Conservation (phyloP, 2,888 invertebrate species). For the Hemaris fuciformis region DNA sequence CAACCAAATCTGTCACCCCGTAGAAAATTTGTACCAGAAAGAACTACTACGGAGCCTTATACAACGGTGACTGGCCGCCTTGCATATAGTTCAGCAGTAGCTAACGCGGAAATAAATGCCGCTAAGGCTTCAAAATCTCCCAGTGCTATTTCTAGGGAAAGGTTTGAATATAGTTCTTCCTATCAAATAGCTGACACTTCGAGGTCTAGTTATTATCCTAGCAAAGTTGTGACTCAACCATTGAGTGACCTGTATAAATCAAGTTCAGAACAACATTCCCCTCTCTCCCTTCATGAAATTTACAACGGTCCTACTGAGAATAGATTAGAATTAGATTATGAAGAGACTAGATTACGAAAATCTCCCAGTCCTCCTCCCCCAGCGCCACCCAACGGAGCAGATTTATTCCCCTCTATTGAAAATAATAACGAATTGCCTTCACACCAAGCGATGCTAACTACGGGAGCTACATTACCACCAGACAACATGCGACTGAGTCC, state of each 20-base stretch:
- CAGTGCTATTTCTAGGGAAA: constrained; percentile 79
- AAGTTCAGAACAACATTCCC: constrained; percentile 81
- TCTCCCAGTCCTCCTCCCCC: constrained; percentile 91
- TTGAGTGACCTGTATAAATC: constrained; percentile 78
- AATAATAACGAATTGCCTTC: constrained; percentile 56
- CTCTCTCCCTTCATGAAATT: constrained; percentile 83
- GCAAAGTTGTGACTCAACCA: constrained; percentile 59
- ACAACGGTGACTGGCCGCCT: constrained; percentile 84
- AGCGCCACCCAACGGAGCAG: constrained; percentile 86
- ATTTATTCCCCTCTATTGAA: constrained; percentile 70
- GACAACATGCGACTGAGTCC: constrained; percentile 84
- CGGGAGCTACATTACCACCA: constrained; percentile 48
- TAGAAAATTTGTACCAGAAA: constrained; percentile 79
- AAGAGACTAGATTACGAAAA: constrained; percentile 70
- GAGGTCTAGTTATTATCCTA: constrained; percentile 64
- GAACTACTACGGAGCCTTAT: constrained; percentile 83
- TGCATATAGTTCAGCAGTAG: constrained; percentile 85
- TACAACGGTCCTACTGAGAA: constrained; percentile 80
- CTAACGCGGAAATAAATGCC: constrained; percentile 82
- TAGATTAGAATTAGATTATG: constrained; percentile 71
- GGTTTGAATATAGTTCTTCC: constrained; percentile 81
- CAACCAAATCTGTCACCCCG: constrained; percentile 81
- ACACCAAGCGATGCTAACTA: constrained; percentile 59
- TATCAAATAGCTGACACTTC: constrained; percentile 70
- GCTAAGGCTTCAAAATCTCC: constrained; percentile 77